phyloP scores from a whole-genome alignment of 2,797 vertebrate genomes.

The Gymnopithys bicolor region DNA sequence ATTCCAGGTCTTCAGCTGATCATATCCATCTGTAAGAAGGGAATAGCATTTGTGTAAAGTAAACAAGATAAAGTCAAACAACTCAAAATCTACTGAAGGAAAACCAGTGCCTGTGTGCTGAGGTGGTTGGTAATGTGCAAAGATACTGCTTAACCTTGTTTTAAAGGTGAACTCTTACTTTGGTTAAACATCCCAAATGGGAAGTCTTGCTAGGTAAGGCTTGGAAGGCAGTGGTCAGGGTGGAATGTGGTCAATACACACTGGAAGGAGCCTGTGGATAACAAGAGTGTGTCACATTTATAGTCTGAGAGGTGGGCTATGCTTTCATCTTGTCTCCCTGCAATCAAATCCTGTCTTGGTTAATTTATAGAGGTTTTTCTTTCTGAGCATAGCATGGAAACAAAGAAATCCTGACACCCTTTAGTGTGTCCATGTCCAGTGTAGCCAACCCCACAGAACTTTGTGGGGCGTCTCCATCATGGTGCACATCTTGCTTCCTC shows the following conservation, averaged over 20 bases:
- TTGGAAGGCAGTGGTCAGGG: neutral
- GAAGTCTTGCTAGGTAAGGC: neutral
- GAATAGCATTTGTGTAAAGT: slow-evolving; percentile 26
- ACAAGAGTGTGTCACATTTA: neutral
- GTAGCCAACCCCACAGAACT: neutral
- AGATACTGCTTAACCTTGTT: neutral
- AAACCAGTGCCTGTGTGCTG: neutral
- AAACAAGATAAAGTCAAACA: slow-evolving; percentile 25
- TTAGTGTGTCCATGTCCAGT: neutral
- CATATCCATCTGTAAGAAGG: slow-evolving; percentile 47
- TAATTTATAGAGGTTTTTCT: neutral
- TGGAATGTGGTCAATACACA: neutral
- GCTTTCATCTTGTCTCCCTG: neutral
- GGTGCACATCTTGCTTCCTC: neutral
- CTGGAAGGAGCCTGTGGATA: neutral
- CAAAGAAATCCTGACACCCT: neutral
- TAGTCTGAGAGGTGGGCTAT: neutral
- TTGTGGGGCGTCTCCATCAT: rapidly evolving
- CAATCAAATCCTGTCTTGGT: neutral
- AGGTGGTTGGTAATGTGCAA: neutral
- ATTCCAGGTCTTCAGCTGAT: slow-evolving; percentile 60
- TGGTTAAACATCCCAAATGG: neutral
- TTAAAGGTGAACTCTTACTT: neutral
- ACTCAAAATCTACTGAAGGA: neutral
- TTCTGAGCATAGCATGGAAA: neutral